Evolutionary conservation across 2,113 vertebrate genomes (phyloP).

Genomic region (Eclectus roratus): DNA sequence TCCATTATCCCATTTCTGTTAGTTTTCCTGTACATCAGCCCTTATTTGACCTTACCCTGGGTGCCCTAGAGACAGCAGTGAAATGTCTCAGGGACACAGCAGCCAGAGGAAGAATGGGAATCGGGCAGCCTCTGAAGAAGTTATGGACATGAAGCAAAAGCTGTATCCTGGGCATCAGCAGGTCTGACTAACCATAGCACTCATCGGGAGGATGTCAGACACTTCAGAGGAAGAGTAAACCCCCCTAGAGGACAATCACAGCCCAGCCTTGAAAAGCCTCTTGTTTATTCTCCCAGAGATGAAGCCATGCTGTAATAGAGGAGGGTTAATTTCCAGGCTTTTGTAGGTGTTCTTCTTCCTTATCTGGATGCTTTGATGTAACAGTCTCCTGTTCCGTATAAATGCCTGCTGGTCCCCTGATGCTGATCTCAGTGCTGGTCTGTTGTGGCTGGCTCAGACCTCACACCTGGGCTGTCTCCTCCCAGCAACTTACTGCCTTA

Average conservation of each 20-base stretch:
- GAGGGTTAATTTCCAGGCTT: not conserved
- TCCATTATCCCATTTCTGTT: not conserved
- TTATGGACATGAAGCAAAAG: not conserved
- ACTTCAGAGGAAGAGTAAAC: not conserved
- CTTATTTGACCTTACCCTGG: not conserved
- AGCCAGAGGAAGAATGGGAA: not conserved
- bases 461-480: not conserved
- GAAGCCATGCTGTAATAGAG: not conserved
- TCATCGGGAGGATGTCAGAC: not conserved
- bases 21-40: not conserved
- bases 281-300: not conserved
- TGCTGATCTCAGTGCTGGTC: rapidly evolving
- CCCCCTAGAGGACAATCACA: not conserved
- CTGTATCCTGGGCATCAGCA: not conserved
- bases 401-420: not conserved
- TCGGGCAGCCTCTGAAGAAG: not conserved
- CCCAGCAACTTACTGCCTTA: not conserved
- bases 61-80: not conserved
- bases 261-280: not conserved
- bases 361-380: not conserved
- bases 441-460: not conserved
- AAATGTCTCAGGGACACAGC: not conserved
- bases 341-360: not conserved
- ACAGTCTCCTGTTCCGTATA: not conserved
- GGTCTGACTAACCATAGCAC: not conserved